Base-by-base conservation (phyloP, 1,140 invertebrate genomes). In the Sarcophaga bullata region DNA sequence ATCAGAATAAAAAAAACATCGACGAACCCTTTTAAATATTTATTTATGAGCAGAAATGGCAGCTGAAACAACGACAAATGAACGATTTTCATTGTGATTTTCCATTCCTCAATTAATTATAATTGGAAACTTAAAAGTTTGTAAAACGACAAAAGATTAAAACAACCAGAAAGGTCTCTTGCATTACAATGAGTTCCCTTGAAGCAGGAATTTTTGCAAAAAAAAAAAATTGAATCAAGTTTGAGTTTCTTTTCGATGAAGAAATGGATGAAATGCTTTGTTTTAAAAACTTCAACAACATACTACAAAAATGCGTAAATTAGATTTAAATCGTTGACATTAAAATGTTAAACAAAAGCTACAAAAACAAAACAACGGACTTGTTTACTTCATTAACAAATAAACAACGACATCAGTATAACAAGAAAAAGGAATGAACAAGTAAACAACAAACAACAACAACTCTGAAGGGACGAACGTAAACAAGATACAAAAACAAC, bases 101-200 rank as follows among this genome's bases (percentile, higher is more conserved):
- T 2, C 3, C 6, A 72, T 72, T 25, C 62, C 19, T 15, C 48
- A 78, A 78, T 48, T 52, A 78, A 78, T 78, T 78, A 78, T 78
- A 78, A 78, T 78, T 78, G 19, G 75, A 48, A 78, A 78, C 50
- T 78, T 17, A 78, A 78, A 78, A 78, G n/a, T 78, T 52, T 52
- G 75, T 52, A 19, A 50, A 78, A 78, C 25, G 25, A 37, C 25
- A 37, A 19, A 50, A 50, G 75, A 78, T 78, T 78, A 52, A 9
- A 17, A 11, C 17, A 48, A 48, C 8, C 49, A 78, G 48, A 25
- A n/a, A 52, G 50, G 75, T 50, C 48, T 78, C 50, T 25, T 52
- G 75, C 47, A 78, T 78, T 78, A 78, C 17, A 50, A 78, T 50
- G 75, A 19, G 49, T 50, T 8, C 62, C 8, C 6, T 25, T n/a